Conservation (phyloP, 2,888 invertebrate species). For the Nomada flava region DNA sequence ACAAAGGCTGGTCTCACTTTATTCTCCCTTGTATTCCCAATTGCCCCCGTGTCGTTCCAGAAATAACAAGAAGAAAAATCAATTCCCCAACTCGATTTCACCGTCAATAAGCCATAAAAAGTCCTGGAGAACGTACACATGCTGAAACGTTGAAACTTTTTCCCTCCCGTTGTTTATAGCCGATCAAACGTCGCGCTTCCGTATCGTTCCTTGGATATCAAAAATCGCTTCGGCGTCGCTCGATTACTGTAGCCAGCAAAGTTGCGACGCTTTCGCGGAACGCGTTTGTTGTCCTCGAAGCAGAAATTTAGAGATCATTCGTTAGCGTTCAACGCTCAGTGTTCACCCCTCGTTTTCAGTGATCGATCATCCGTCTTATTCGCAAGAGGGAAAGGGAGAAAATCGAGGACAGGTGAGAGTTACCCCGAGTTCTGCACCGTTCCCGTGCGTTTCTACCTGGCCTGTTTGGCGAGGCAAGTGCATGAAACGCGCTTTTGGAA, state of each 20-base stretch:
- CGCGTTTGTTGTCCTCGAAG: slow-evolving; percentile 19
- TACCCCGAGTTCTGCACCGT: slow-evolving; percentile 29
- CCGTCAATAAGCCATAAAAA: slow-evolving; percentile 27
- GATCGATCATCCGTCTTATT: slow-evolving; percentile 66
- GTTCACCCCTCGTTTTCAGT: slow-evolving; percentile 62
- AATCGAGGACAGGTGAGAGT: slow-evolving; percentile 66
- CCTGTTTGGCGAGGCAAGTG: slow-evolving; percentile 50
- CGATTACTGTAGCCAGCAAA: neutral
- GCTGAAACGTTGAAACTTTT: slow-evolving; percentile 16
- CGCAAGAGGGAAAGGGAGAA: slow-evolving; percentile 32
- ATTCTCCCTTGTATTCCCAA: slow-evolving; percentile 8
- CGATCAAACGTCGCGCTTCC: slow-evolving; percentile 17
- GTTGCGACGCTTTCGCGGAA: neutral
- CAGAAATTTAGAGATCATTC: slow-evolving; percentile 61
- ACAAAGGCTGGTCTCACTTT: neutral
- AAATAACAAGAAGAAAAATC: slow-evolving; percentile 24
- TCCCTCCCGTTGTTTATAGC: slow-evolving; percentile 26
- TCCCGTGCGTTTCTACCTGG: slow-evolving; percentile 53
- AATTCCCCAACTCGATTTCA: slow-evolving; percentile 25
- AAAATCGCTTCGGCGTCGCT: slow-evolving; percentile 3
- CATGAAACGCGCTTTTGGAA: slow-evolving; percentile 47
- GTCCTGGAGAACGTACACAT: slow-evolving; percentile 24
- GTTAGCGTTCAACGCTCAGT: slow-evolving; percentile 36
- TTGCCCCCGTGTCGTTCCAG: neutral
- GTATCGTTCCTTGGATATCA: slow-evolving; percentile 30